A percentile compares a stretch with the other conserved stretches of the same genome.
phyloP scores from a whole-genome alignment of 2,888 invertebrate genomes.

The Axea sp. region DNA sequence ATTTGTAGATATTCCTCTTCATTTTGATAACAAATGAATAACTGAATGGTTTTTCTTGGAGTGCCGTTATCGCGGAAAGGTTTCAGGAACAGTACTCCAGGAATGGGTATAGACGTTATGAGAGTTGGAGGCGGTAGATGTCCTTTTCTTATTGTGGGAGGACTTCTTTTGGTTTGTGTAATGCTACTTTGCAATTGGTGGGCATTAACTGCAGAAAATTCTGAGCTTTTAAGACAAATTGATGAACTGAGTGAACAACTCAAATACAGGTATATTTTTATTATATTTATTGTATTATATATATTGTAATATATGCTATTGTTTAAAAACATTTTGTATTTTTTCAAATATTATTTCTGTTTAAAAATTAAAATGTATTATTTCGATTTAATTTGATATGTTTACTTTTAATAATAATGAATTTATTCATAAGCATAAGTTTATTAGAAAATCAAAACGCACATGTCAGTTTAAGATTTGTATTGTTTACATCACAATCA shows the following conservation, averaged over 20 bases:
- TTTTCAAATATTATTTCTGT: too few species aligned
- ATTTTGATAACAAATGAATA: background rate
- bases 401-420: too few species aligned
- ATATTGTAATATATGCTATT: too few species aligned
- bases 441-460: too few species aligned
- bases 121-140: constrained; percentile 77
- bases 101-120: constrained; percentile 77
- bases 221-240: constrained; percentile 75
- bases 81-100: constrained; percentile 20
- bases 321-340: too few species aligned
- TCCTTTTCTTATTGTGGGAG: constrained; percentile 76
- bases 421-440: too few species aligned
- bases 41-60: constrained; percentile 39
- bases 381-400: too few species aligned
- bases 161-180: constrained; percentile 73
- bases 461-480: too few species aligned
- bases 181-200: constrained; percentile 78
- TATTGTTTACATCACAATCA: too few species aligned
- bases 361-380: too few species aligned
- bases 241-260: constrained; percentile 76
- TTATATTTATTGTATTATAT: too few species aligned
- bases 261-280: constrained; percentile 72
- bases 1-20: background rate
- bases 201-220: constrained; percentile 75
- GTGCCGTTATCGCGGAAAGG: constrained; percentile 24